These are phyloP conservation scores for Cydia amplana DNA, from an alignment of 1,140 invertebrate species.

Conservation along the genomic window DNA sequence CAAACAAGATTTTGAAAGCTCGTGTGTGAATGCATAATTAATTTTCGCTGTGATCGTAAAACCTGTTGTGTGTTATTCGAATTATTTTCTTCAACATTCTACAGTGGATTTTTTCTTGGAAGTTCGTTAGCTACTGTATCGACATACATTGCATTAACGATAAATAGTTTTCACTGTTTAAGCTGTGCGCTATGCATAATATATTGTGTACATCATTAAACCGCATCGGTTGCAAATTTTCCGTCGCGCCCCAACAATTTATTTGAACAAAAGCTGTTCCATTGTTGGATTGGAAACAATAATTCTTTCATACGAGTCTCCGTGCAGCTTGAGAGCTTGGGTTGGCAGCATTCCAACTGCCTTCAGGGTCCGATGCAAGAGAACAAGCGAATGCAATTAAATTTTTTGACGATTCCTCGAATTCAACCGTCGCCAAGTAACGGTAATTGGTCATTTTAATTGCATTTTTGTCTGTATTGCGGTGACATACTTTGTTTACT, in stretches of 20 bases:
- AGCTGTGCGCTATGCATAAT: background rate
- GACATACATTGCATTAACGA: background rate
- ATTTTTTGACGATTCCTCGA: conserved; percentile 32
- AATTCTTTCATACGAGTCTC: conserved; percentile 38
- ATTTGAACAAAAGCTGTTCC: conserved; percentile 28
- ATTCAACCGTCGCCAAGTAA: conserved; percentile 23
- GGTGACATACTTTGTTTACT: conserved; percentile 15
- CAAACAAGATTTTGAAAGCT: conserved; percentile 10
- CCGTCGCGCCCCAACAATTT: conserved; percentile 23
- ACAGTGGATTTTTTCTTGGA: background rate
- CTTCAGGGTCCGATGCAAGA: conserved; percentile 27
- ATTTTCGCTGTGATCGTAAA: background rate
- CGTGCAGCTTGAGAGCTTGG: conserved; percentile 14
- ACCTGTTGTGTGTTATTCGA: background rate
- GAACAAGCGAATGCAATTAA: conserved; percentile 30
- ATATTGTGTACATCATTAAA: conserved; percentile 15
- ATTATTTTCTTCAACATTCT: background rate
- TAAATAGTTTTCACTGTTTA: background rate
- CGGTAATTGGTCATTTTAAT: conserved; percentile 27
- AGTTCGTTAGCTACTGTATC: background rate
- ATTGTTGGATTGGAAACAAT: conserved; percentile 36
- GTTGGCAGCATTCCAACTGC: conserved; percentile 31
- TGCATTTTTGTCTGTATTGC: conserved; percentile 30
- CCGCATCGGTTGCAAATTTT: conserved; percentile 1
- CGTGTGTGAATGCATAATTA: background rate